A percentile compares a stretch with the other conserved stretches of the same genome.
Conservation (phyloP, 2,113 vertebrate species). For the Chaetodon trifascialis region DNA sequence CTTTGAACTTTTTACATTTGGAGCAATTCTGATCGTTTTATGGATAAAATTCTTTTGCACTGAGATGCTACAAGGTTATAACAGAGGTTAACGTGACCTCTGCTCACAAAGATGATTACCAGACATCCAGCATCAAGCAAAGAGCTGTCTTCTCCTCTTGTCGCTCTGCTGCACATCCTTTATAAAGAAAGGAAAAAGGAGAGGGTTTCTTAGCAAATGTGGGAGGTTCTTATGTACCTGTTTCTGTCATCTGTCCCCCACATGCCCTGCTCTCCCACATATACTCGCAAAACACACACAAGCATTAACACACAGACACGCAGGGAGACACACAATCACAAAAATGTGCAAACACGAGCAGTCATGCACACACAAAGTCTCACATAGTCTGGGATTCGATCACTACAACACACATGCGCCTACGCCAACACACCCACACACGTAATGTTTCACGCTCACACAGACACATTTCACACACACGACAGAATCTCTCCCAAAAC, state of each 20-base stretch:
- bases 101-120: conserved; percentile 2
- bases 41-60: background rate
- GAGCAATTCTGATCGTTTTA: background rate
- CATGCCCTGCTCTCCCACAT: conserved; percentile 21
- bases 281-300: conserved; percentile 38
- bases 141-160: background rate
- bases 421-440: conserved; percentile 64
- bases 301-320: background rate
- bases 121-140: background rate
- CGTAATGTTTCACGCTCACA: conserved; percentile 64
- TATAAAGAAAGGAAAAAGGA: background rate
- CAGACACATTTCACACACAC: conserved; percentile 36
- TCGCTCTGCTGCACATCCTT: background rate
- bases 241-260: conserved; percentile 18
- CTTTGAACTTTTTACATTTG: background rate
- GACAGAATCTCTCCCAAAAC: conserved; percentile 37
- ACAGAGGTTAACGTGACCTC: background rate
- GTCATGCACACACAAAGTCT: conserved; percentile 22
- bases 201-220: conserved; percentile 54
- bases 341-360: conserved; percentile 26
- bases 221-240: conserved; percentile 73
- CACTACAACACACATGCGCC: conserved; percentile 48
- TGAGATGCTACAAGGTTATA: background rate
- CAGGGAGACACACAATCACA: conserved; percentile 7
- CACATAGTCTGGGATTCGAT: conserved; percentile 44